phyloP scores from a whole-genome alignment of 2,888 invertebrate species.

The Lasioglossum morio region DNA sequence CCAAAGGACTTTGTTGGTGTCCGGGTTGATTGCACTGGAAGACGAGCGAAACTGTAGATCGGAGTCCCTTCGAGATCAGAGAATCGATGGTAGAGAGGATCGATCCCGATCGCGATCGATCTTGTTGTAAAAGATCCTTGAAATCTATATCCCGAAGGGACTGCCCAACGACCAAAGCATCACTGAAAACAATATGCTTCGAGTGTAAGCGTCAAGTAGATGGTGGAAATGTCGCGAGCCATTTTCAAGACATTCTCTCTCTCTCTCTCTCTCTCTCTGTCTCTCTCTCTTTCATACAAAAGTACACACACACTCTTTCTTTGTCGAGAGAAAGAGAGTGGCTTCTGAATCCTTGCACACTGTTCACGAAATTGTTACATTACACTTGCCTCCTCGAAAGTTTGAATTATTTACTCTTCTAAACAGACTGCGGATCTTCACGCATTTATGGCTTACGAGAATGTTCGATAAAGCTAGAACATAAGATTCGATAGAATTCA shows the following conservation, averaged over 20 bases:
- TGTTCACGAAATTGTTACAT: background rate
- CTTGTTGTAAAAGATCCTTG: background rate
- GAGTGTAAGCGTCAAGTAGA: conserved; percentile 14
- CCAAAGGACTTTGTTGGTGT: background rate
- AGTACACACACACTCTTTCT: conserved; percentile 33
- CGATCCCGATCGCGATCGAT: background rate
- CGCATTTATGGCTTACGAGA: no score
- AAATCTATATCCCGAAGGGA: background rate
- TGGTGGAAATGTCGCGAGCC: background rate
- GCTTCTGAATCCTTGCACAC: background rate
- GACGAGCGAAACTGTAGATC: background rate
- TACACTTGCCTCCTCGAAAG: background rate
- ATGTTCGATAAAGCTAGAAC: no score
- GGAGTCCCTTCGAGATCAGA: background rate
- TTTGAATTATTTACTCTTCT: background rate
- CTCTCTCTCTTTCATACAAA: background rate
- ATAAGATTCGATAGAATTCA: no score
- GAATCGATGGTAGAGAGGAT: background rate
- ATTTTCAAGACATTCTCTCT: conserved; percentile 24
- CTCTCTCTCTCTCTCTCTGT: background rate
- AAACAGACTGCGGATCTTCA: background rate
- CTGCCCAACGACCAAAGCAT: conserved; percentile 5
- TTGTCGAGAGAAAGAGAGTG: conserved; percentile 43
- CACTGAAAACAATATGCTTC: conserved; percentile 2
- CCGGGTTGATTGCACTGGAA: background rate